Conservation (phyloP, 2,797 vertebrate species). For the Apogon hyalosoma region DNA sequence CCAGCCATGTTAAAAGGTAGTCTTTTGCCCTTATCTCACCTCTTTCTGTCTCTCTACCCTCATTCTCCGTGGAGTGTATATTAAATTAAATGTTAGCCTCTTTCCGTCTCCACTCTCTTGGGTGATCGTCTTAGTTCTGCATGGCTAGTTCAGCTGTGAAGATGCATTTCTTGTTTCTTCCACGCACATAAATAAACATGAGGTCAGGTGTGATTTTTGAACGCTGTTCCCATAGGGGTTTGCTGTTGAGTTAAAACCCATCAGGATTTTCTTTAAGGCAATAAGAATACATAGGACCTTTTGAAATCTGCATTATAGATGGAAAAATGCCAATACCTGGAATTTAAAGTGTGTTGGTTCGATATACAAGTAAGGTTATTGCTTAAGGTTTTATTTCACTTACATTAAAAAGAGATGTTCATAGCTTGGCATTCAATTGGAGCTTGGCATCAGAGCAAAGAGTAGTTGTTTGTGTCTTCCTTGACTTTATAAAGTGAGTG, state of each 20-base stretch:
- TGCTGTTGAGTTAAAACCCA: constrained; percentile 26
- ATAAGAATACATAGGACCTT: not conserved
- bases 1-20: constrained; percentile 57
- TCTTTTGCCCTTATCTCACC: constrained; percentile 52
- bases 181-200: constrained; percentile 70
- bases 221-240: constrained; percentile 8
- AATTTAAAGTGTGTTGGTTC: too few relatives aligned
- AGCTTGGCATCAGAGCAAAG: not conserved
- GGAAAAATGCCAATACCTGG: too few relatives aligned
- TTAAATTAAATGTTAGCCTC: constrained; percentile 62
- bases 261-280: constrained; percentile 2
- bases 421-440: constrained; percentile 1
- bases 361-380: too few relatives aligned
- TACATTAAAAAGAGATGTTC: not conserved
- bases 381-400: too few relatives aligned
- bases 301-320: too few relatives aligned
- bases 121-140: constrained; percentile 66
- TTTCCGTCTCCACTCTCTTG: constrained; percentile 41
- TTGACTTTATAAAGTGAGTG: constrained; percentile 24
- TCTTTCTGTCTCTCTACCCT: constrained; percentile 45
- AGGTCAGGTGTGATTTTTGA: constrained; percentile 56
- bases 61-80: constrained; percentile 45
- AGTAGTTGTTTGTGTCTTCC: not conserved
- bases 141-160: constrained; percentile 40
- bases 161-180: constrained; percentile 51